These are phyloP conservation scores for Drosophila obscura DNA, from an alignment of 1,140 invertebrate species.

Conservation along the genomic window DNA sequence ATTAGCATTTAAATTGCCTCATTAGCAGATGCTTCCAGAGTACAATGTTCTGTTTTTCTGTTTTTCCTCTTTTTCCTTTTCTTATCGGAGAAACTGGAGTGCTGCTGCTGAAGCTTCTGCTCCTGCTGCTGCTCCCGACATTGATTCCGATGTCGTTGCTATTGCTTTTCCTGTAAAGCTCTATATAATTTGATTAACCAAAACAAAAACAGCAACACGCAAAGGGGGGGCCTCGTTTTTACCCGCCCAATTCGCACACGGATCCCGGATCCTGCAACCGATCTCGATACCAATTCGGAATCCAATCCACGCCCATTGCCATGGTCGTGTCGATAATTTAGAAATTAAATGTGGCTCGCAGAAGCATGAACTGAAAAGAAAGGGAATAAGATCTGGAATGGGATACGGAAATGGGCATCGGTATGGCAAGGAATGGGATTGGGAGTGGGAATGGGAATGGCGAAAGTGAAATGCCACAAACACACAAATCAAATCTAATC, in stretches of 20 bases:
- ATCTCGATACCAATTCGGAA: constrained; percentile 19
- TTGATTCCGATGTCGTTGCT: too few relatives aligned
- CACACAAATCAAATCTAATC: constrained; percentile 79
- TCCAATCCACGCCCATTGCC: constrained; percentile 51
- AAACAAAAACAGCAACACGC: constrained; percentile 72
- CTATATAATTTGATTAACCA: constrained; percentile 75
- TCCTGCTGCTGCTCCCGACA: background rate
- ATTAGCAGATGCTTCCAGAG: constrained; percentile 35
- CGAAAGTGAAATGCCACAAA: constrained; percentile 68
- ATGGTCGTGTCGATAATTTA: constrained; percentile 72
- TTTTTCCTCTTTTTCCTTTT: background rate
- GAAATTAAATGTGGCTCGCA: constrained; percentile 73
- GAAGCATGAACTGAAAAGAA: constrained; percentile 12
- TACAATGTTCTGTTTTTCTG: constrained; percentile 25
- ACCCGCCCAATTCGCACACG: background rate
- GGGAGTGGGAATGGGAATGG: background rate
- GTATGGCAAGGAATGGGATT: background rate
- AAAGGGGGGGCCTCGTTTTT: constrained; percentile 13
- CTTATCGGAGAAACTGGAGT: too few relatives aligned
- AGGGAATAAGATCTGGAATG: constrained; percentile 1
- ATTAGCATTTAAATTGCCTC: constrained; percentile 79
- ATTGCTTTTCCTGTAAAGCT: constrained; percentile 18
- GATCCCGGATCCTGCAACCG: background rate
- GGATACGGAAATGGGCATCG: background rate
- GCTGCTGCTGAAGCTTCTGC: background rate